These are phyloP conservation scores for Phocides pigmalion DNA, from an alignment of 1,140 invertebrate species.

Conservation along the genomic window DNA sequence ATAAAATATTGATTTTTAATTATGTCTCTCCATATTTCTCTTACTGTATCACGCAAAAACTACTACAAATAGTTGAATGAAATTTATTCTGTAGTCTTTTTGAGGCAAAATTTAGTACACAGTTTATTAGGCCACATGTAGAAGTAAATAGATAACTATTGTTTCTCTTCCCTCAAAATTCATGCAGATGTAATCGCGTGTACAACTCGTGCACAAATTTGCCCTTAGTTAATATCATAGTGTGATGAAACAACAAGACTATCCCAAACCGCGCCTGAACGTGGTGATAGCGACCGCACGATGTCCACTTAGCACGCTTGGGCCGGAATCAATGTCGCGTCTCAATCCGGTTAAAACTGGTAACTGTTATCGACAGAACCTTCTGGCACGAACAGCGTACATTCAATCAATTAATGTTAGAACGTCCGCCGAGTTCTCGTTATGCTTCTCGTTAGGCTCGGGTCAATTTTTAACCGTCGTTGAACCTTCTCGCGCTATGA, in stretches of 20 bases:
- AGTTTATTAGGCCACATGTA: too few relatives aligned
- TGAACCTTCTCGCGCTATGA: neutral
- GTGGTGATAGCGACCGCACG: slow-evolving; percentile 27
- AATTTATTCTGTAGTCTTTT: too few relatives aligned
- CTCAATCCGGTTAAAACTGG: slow-evolving; percentile 38
- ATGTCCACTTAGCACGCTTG: slow-evolving; percentile 21
- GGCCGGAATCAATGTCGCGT: slow-evolving; percentile 31
- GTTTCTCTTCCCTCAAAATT: too few relatives aligned
- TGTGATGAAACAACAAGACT: neutral
- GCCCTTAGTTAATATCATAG: too few relatives aligned
- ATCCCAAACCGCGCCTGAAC: slow-evolving; percentile 6
- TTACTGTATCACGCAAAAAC: too few relatives aligned
- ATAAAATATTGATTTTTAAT: too few relatives aligned
- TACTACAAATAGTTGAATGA: too few relatives aligned
- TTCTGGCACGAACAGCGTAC: slow-evolving; percentile 23
- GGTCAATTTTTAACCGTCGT: slow-evolving; percentile 1
- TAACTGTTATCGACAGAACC: slow-evolving; percentile 37
- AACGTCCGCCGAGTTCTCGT: slow-evolving; percentile 11
- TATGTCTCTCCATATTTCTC: too few relatives aligned
- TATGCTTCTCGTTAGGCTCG: neutral
- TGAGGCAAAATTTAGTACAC: too few relatives aligned
- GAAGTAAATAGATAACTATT: too few relatives aligned
- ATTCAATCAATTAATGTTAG: slow-evolving; percentile 27
- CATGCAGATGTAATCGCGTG: too few relatives aligned
- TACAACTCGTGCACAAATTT: too few relatives aligned